phyloP scores from a whole-genome alignment of 23 tunicate genomes.

The Halocynthia aurantium region DNA sequence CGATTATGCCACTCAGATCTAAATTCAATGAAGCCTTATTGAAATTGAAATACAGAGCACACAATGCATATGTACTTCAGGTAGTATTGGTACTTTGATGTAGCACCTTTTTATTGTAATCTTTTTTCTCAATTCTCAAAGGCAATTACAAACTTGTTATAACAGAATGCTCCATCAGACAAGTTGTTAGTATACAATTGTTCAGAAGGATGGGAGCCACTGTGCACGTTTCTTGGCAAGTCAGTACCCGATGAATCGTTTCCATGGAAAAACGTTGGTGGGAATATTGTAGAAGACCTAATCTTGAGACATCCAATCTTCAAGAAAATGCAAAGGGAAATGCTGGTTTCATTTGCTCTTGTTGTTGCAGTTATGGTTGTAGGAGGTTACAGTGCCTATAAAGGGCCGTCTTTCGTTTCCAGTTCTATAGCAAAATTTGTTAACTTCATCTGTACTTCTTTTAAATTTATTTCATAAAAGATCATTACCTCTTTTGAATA shows the following conservation, averaged over 20 bases:
- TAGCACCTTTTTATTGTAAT: background rate
- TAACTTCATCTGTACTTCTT: too few species aligned
- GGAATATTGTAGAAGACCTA: slow-evolving; percentile 16
- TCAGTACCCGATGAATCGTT: slow-evolving; percentile 32
- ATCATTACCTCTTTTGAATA: too few species aligned
- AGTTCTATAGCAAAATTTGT: too few species aligned
- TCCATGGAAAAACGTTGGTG: slow-evolving; percentile 33
- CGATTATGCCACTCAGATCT: background rate
- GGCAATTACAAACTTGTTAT: background rate
- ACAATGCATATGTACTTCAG: slow-evolving; percentile 23
- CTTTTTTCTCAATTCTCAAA: background rate
- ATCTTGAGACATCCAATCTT: slow-evolving; percentile 21
- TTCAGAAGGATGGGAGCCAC: slow-evolving; percentile 45
- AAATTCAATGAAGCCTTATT: slow-evolving; percentile 17
- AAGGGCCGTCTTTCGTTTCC: too few species aligned
- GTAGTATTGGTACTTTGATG: background rate
- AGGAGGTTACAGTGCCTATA: too few species aligned
- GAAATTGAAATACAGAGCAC: slow-evolving; percentile 18
- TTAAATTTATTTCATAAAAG: too few species aligned
- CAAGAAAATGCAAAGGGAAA: slow-evolving; percentile 24
- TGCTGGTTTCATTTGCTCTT: background rate
- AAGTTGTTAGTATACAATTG: slow-evolving; percentile 28
- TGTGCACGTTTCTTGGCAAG: slow-evolving; percentile 30
- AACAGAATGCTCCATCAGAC: slow-evolving; percentile 31
- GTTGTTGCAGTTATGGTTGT: background rate